Percentiles rank a stretch among this genome's conserved stretches.
phyloP scores from a whole-genome alignment of 2,888 invertebrate species.

The Coenonympha arcania region DNA sequence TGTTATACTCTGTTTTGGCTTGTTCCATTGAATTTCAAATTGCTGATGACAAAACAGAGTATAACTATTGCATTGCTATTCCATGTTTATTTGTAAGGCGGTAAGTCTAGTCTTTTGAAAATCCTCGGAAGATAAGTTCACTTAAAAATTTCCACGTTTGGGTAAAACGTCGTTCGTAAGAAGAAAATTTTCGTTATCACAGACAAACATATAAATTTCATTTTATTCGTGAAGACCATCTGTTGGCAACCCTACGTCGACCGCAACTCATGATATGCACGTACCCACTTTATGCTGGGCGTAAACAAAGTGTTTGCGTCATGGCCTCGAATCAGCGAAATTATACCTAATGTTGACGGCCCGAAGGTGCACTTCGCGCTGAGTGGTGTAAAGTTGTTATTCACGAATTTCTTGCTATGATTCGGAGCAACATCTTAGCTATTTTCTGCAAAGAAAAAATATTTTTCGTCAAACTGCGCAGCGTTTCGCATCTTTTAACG shows the following conservation, averaged over 20 bases:
- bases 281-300: conserved; percentile 43
- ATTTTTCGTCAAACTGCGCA: conserved; percentile 21
- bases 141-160: too few species aligned
- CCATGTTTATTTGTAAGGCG: too few species aligned
- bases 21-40: too few species aligned
- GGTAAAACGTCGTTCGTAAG: too few species aligned
- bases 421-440: conserved; percentile 32
- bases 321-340: conserved; percentile 40
- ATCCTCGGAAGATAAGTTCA: too few species aligned
- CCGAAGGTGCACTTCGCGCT: conserved; percentile 35
- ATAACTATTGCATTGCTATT: too few species aligned
- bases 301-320: conserved; percentile 69
- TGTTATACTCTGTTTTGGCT: too few species aligned
- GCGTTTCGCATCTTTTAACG: conserved; percentile 1
- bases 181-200: too few species aligned
- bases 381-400: conserved; percentile 43
- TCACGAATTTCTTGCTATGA: conserved; percentile 47
- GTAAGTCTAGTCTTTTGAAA: too few species aligned
- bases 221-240: conserved; percentile 45
- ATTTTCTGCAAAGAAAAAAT: conserved; percentile 27
- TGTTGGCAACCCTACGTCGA: conserved; percentile 51
- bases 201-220: too few species aligned
- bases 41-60: too few species aligned
- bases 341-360: conserved; percentile 35
- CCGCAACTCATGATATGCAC: conserved; percentile 31